Evolutionary conservation across 2,113 vertebrate species (phyloP).

Genomic region (Microcebus lehilahytsara): DNA sequence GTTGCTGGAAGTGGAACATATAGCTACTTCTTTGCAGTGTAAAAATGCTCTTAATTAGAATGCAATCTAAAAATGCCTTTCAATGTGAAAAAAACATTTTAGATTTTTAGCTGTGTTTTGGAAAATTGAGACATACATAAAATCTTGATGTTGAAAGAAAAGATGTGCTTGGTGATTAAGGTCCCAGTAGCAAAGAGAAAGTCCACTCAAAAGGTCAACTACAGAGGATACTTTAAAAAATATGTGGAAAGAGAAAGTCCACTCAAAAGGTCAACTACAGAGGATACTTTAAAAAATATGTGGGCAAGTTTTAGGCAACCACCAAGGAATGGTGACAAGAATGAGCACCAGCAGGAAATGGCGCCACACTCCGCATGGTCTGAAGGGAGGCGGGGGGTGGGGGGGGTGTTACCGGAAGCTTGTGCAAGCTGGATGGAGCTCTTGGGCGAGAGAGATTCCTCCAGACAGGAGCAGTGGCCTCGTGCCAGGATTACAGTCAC

Average conservation of each 20-base stretch:
- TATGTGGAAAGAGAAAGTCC: not conserved
- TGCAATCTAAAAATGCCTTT: not conserved
- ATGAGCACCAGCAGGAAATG: not conserved
- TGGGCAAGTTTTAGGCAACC: not conserved
- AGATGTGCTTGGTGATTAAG: not conserved
- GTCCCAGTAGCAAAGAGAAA: not conserved
- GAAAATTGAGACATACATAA: not conserved
- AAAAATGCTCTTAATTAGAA: not conserved
- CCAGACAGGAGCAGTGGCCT: not conserved
- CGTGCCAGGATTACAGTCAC: not conserved
- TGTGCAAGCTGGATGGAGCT: not conserved
- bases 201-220: not conserved
- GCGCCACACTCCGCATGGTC: not conserved
- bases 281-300: not conserved
- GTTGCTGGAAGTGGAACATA: not conserved
- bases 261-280: not conserved
- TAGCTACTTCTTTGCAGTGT: not conserved
- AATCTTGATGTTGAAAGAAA: not conserved
- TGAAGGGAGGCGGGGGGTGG: not conserved
- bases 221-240: not conserved
- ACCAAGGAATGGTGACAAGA: not conserved
- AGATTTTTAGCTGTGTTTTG: not conserved
- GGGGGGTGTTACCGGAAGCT: not conserved
- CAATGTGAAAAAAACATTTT: conserved; percentile 9
- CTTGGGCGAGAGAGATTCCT: not conserved